phyloP scores from a whole-genome alignment of 2,888 invertebrate genomes.

The Ceramica pisi region DNA sequence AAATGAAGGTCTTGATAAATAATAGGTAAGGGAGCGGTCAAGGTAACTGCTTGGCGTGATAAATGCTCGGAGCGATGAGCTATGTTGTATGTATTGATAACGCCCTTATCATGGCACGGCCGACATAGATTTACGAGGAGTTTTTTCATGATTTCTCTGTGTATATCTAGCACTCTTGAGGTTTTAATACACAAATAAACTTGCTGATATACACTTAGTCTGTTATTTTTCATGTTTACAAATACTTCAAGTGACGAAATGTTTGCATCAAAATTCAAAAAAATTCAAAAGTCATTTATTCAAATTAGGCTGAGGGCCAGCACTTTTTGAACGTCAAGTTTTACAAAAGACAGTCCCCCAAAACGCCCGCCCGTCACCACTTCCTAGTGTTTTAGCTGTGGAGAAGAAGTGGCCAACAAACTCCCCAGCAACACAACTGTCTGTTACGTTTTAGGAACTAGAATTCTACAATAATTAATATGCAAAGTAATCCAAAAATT shows the following conservation, averaged over 20 bases:
- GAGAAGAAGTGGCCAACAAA: too few relatives aligned
- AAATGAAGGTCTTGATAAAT: constrained; percentile 67
- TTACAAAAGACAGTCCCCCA: too few relatives aligned
- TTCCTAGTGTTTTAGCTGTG: too few relatives aligned
- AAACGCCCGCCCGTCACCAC: too few relatives aligned
- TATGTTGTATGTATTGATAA: constrained; percentile 55
- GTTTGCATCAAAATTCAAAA: too few relatives aligned
- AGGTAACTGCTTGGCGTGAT: constrained; percentile 58
- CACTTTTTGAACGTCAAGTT: too few relatives aligned
- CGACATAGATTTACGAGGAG: constrained; percentile 37
- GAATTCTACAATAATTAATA: too few relatives aligned
- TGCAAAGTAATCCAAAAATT: too few relatives aligned
- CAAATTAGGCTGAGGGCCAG: too few relatives aligned
- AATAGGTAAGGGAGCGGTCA: constrained; percentile 69
- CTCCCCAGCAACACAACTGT: too few relatives aligned
- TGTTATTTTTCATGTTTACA: background rate
- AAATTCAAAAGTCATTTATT: too few relatives aligned
- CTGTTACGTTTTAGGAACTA: too few relatives aligned
- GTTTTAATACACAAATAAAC: constrained; percentile 1
- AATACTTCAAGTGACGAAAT: background rate
- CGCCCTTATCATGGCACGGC: constrained; percentile 51
- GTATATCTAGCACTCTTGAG: constrained; percentile 15
- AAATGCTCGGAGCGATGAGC: constrained; percentile 32
- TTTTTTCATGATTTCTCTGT: constrained; percentile 10
- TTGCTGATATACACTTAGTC: background rate